These are phyloP conservation scores for Machimus atricapillus DNA, from an alignment of 2,888 invertebrate species.

Conservation along the genomic window DNA sequence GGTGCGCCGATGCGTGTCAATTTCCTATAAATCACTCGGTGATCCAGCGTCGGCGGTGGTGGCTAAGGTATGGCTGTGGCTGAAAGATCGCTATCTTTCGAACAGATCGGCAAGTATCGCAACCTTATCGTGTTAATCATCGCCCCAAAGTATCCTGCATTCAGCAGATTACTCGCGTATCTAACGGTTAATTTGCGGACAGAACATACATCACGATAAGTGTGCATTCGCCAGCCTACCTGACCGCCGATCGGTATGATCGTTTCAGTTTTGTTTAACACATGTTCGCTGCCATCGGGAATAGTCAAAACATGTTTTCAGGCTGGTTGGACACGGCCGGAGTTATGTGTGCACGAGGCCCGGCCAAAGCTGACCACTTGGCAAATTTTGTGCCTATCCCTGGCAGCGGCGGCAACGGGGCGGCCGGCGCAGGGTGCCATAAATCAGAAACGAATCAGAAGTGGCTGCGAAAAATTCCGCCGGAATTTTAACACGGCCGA, in stretches of 20 bases:
- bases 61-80: not conserved
- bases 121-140: constrained; percentile 26
- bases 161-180: constrained; percentile 7
- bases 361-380: not conserved
- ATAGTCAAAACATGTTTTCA: constrained; percentile 41
- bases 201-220: constrained; percentile 32
- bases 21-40: constrained; percentile 13
- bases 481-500: constrained; percentile 5
- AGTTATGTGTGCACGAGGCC: constrained; percentile 6
- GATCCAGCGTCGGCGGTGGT: not conserved
- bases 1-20: constrained; percentile 3
- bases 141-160: constrained; percentile 16
- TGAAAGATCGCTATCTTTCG: not conserved
- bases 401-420: not conserved
- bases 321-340: not conserved
- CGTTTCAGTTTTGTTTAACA: constrained; percentile 38
- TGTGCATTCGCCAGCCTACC: not conserved
- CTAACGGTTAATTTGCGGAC: constrained; percentile 33
- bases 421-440: not conserved
- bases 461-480: not conserved
- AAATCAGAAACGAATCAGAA: constrained; percentile 28
- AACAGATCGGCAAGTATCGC: constrained; percentile 2
- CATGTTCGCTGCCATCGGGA: constrained; percentile 39
- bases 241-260: constrained; percentile 19
- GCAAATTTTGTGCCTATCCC: not conserved